These are phyloP conservation scores for Dryoscopus gambensis DNA, from an alignment of 2,113 vertebrate species.

Conservation along the genomic window DNA sequence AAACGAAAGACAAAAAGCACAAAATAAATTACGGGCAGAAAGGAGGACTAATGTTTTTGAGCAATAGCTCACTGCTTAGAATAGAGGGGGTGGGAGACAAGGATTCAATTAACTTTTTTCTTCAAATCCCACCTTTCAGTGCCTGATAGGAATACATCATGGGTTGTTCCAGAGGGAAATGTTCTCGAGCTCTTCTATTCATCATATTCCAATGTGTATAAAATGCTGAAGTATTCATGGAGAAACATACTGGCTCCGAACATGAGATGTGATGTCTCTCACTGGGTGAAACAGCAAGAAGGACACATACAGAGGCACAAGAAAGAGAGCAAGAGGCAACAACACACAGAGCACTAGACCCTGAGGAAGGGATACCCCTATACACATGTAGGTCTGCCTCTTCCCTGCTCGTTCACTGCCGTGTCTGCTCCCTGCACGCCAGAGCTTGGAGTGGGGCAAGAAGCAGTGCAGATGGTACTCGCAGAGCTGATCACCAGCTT, in stretches of 20 bases:
- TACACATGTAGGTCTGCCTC: neutral
- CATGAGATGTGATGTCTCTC: neutral
- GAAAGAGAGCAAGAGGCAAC: neutral
- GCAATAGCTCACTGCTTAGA: neutral
- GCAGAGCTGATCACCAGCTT: neutral
- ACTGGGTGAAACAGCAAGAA: neutral
- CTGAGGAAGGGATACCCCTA: neutral
- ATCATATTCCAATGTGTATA: neutral
- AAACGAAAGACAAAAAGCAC: neutral
- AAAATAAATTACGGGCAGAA: neutral
- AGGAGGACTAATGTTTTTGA: neutral
- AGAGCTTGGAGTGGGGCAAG: fast-evolving
- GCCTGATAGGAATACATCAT: neutral
- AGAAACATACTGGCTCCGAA: neutral
- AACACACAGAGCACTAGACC: neutral
- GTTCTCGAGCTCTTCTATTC: neutral
- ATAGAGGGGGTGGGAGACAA: neutral
- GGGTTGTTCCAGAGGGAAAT: neutral
- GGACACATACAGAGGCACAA: neutral
- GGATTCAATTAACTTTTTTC: neutral
- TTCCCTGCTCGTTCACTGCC: neutral
- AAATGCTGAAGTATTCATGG: neutral
- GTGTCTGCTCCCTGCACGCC: neutral
- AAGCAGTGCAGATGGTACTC: neutral
- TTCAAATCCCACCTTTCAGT: neutral